Evolutionary conservation across 2,888 invertebrate genomes (phyloP).

Genomic region (Nomada ferruginata): DNA sequence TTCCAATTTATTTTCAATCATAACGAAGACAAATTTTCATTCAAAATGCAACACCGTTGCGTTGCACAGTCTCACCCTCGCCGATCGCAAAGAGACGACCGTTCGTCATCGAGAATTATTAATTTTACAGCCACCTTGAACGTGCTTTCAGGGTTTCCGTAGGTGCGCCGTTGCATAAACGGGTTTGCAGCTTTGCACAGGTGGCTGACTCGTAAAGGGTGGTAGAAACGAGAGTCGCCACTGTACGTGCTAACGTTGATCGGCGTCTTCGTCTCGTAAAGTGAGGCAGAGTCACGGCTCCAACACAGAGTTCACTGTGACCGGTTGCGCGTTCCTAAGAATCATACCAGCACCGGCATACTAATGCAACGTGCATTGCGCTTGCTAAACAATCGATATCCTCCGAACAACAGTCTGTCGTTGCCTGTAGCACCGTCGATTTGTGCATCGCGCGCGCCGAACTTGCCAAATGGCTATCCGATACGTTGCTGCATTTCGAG

Average conservation of each 20-base stretch:
- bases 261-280: conserved; percentile 54
- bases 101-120: conserved; percentile 64
- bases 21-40: neutral
- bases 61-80: conserved; percentile 26
- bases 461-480: conserved; percentile 23
- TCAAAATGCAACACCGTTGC: neutral
- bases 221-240: conserved; percentile 57
- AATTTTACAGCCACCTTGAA: conserved; percentile 63
- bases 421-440: conserved; percentile 61
- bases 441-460: conserved; percentile 34
- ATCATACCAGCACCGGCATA: conserved; percentile 48
- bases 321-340: conserved; percentile 53
- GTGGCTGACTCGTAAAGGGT: conserved; percentile 68
- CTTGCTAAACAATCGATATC: conserved; percentile 65
- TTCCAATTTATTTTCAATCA: too few species aligned
- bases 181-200: conserved; percentile 66
- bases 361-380: conserved; percentile 63
- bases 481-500: conserved; percentile 19
- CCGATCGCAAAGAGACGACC: neutral
- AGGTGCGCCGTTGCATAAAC: conserved; percentile 57
- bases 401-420: conserved; percentile 58
- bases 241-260: conserved; percentile 64
- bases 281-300: conserved; percentile 33
- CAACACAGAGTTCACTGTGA: conserved; percentile 30
- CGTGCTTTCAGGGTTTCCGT: conserved; percentile 46